Evolutionary conservation across 2,888 invertebrate species (phyloP), one percentile per base, ranked within the genome.

Genomic region (Pandemis cinnamomeana): DNA sequence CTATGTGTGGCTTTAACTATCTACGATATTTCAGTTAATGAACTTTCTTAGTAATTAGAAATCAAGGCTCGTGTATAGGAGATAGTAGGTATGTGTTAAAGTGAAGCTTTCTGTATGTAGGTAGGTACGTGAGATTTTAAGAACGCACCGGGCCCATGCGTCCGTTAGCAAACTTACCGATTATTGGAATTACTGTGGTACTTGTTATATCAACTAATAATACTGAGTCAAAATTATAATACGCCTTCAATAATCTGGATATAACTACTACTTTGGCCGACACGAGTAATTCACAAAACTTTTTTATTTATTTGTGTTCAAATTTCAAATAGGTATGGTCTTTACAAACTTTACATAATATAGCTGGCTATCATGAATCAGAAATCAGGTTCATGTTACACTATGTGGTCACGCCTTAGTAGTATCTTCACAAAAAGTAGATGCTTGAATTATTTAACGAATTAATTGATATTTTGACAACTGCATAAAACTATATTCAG

Each of bases 251-350:
- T 84, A 82, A 85, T 81, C 79, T 79, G 80, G 86, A 89, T 90
- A 89, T 89, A 82, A 89, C 87, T 91, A 90, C 86, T 90, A 90
- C 90, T 92, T 92, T 92, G 91, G 91, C 91, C 91, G 87, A 89
- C 89, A 84, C 86, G 92, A 92, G 91, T 91, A 89, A 89, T 89
- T 88, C 87, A 88, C 84, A 84, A 51, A 51, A 53, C 61, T 41
- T 58, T 70, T 75, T 60, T 60, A 42, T n/a, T 73, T 74, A 63
- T 74, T 61, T 42, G 69, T 74, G 69, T 60, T 48, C 48, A 60
- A n/a, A 69, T 69, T 69, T 51, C 51, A 64, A 58, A 27, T 58
- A 51, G n/a, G n/a, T 15, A 27, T 11, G 27, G 27, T 20, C 27
- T 69, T 15, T 36, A 51, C 41, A 41, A 7, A 7, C 51, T 13